These are phyloP conservation scores for Parauchenoglanis ngamensis DNA, from an alignment of 2,797 vertebrate species.

Conservation along the genomic window DNA sequence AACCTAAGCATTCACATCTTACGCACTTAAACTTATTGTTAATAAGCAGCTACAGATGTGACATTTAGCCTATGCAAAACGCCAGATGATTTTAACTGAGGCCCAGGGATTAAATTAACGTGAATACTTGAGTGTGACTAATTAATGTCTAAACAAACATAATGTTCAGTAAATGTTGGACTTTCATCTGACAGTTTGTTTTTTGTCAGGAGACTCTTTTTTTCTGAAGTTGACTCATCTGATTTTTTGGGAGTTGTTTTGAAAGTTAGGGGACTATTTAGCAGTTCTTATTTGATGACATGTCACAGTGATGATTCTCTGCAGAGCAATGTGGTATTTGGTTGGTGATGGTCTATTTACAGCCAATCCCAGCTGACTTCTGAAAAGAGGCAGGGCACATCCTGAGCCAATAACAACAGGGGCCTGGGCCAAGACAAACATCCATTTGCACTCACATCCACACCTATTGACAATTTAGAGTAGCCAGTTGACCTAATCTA, in stretches of 20 bases:
- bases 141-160: slow-evolving; percentile 53
- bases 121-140: slow-evolving; percentile 52
- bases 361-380: not conserved
- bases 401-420: too few relatives aligned
- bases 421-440: too few relatives aligned
- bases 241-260: slow-evolving; percentile 34
- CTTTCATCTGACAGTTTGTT: slow-evolving; percentile 27
- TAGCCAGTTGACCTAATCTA: too few relatives aligned
- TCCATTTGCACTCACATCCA: too few relatives aligned
- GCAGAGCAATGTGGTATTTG: slow-evolving; percentile 46
- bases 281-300: slow-evolving; percentile 45
- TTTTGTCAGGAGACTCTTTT: slow-evolving; percentile 42
- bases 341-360: slow-evolving; percentile 36
- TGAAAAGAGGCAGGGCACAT: too few relatives aligned
- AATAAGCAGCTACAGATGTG: slow-evolving; percentile 52
- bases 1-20: not conserved
- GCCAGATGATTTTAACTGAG: slow-evolving; percentile 42
- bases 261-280: slow-evolving; percentile 43
- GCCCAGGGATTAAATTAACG: slow-evolving; percentile 50
- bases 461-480: too few relatives aligned
- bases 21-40: slow-evolving; percentile 43
- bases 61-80: slow-evolving; percentile 53
- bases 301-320: slow-evolving; percentile 49
- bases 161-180: slow-evolving; percentile 40
- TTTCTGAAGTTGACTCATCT: slow-evolving; percentile 42